A percentile compares a stretch with the other conserved stretches of the same genome.
Conservation (phyloP, 2,797 vertebrate species). For the Protosalanx chinensis region DNA sequence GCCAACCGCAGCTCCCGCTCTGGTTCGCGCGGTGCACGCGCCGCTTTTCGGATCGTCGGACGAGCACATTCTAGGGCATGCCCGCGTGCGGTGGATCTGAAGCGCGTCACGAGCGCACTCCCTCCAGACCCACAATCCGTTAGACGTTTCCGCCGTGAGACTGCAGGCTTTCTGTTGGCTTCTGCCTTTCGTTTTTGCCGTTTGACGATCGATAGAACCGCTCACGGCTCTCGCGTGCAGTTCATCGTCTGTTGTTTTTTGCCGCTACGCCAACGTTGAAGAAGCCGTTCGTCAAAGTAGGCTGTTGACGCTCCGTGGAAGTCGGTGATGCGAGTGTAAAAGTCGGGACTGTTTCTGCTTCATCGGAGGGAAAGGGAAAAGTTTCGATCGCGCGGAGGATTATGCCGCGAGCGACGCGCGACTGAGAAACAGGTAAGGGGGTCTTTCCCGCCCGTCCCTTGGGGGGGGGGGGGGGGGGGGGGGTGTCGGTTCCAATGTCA, state of each 20-base stretch:
- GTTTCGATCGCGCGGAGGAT: slow-evolving; percentile 60
- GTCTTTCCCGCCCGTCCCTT: no score
- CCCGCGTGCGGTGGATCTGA: slow-evolving; percentile 32
- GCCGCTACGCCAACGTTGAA: not conserved
- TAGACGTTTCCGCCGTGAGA: not conserved
- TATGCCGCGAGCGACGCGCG: slow-evolving; percentile 53
- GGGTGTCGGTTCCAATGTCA: slow-evolving; percentile 9
- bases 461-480: no score
- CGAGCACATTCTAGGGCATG: slow-evolving; percentile 42
- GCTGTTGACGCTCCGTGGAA: slow-evolving; percentile 42
- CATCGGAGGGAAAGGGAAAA: slow-evolving; percentile 56
- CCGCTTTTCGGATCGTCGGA: slow-evolving; percentile 45
- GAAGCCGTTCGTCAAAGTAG: slow-evolving; percentile 3
- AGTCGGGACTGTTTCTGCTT: slow-evolving; percentile 40
- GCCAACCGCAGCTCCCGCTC: slow-evolving; percentile 49
- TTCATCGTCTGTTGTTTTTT: not conserved
- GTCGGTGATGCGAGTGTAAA: slow-evolving; percentile 58
- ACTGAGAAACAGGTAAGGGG: slow-evolving; percentile 59
- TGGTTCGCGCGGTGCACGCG: slow-evolving; percentile 49
- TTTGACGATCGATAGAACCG: slow-evolving; percentile 52
- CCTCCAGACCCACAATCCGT: slow-evolving; percentile 30
- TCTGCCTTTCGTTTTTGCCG: slow-evolving; percentile 43
- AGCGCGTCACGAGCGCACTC: slow-evolving; percentile 15
- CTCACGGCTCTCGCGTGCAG: no score
- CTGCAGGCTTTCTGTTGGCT: slow-evolving; percentile 16